Evolutionary conservation across 2,113 vertebrate genomes (phyloP).

Genomic region (Paraplagusia blochii): DNA sequence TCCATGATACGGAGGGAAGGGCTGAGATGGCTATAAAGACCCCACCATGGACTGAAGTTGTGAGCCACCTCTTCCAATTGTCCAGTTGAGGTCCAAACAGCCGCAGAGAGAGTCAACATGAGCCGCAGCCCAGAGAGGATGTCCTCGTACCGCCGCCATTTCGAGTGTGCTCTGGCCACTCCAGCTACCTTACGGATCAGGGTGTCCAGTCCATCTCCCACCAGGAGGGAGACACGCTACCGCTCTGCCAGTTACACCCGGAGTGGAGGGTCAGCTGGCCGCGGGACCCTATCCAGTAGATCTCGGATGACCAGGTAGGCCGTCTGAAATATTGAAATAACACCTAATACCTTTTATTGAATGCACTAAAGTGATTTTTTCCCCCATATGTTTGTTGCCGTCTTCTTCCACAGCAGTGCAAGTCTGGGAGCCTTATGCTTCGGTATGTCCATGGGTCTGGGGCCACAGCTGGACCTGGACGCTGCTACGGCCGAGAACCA

Average conservation of each 20-base stretch:
- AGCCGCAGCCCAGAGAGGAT: constrained; percentile 74
- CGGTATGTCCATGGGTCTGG: constrained; percentile 48
- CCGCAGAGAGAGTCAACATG: constrained; percentile 55
- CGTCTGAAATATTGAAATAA: not conserved
- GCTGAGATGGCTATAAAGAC: constrained; percentile 53
- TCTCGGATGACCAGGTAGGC: constrained; percentile 65
- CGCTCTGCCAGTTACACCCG: constrained; percentile 68
- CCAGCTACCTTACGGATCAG: constrained; percentile 41
- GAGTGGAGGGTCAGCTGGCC: constrained; percentile 30
- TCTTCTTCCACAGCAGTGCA: constrained; percentile 41
- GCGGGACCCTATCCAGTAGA: constrained; percentile 53
- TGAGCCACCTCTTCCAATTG: constrained; percentile 10
- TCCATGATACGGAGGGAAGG: constrained; percentile 34
- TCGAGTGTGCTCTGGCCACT: constrained; percentile 55
- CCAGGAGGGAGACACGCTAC: constrained; percentile 52
- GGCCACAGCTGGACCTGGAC: constrained; percentile 62
- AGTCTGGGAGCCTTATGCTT: constrained; percentile 61
- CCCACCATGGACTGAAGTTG: not conserved
- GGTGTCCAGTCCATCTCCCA: constrained; percentile 71
- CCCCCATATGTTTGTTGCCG: not conserved
- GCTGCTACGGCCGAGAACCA: constrained; percentile 71
- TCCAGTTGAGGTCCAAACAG: constrained; percentile 11
- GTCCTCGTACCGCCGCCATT: constrained; percentile 77
- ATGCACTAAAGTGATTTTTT: not conserved
- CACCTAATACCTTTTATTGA: not conserved